Base-by-base conservation (phyloP, 1,140 invertebrate genomes). In the Rhagoletis pomonella region DNA sequence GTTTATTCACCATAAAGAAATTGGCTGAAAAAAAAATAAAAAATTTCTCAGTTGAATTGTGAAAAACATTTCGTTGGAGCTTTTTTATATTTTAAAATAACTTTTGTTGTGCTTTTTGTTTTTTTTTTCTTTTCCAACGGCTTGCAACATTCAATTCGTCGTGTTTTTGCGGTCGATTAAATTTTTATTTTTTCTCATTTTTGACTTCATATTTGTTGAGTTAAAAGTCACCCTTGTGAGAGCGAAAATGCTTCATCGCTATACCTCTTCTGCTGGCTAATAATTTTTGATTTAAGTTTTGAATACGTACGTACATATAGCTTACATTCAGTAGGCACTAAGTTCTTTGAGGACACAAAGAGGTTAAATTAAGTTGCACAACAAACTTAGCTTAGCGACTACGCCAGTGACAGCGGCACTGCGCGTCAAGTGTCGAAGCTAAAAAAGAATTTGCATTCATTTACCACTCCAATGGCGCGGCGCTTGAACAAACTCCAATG, bases 1-100 rank as follows among this genome's bases (percentile, higher is more conserved):
- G 10, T 69, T 69, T 69, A 69, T 69, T 44, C 67, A 4, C 67
- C 67, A 69, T 69, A 69, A 69, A 69, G 12, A 10, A 69, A 69
- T 69, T 69, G 67, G n/a, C 14, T 69, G 39, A 69, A 69, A 69
- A 44, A 29, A 69, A n/a, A n/a, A n/a, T n/a, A n/a, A n/a, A n/a
- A 44, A 69, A 69, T 69, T 69, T 10, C 67, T 44, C 1, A 2
- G 9, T 42, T 4, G 67, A 69, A 10, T 47, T 6, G 39, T 12
- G 67, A 69, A 17, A 42, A 69, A 44, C 42, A 44, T 47, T 69
- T 69, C 17, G 44, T 69, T n/a, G n/a, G n/a, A n/a, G 14, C 14
- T 62, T 62, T 62, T 62, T 12, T 62, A 12, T 62, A 12, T 62
- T 62, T 62, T 44, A 69, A 69, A 44, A 69, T n/a, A 69, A 69